Percentiles rank a stretch among this genome's conserved stretches.
These are phyloP conservation scores for Orthonyx spaldingii DNA, from an alignment of 2,113 vertebrate species.

Conservation along the genomic window DNA sequence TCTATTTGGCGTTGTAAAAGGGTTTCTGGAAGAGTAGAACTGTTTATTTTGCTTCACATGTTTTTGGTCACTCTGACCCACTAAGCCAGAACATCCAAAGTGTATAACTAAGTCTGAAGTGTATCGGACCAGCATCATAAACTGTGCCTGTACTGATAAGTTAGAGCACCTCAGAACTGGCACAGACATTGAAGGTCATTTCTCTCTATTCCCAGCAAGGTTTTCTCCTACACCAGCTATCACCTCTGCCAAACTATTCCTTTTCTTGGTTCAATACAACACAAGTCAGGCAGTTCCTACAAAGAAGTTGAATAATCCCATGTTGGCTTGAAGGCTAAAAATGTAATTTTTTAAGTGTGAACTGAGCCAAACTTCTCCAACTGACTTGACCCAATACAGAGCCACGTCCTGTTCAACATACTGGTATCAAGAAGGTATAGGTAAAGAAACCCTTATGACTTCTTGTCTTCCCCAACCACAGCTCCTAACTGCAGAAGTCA, in stretches of 20 bases:
- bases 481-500: not conserved
- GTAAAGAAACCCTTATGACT: not conserved
- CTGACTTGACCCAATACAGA: not conserved
- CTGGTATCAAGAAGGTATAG: not conserved
- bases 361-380: not conserved
- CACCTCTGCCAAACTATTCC: not conserved
- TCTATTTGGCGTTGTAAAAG: not conserved
- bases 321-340: not conserved
- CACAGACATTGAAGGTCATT: not conserved
- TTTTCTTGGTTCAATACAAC: not conserved
- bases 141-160: not conserved
- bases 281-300: not conserved
- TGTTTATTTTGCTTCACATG: not conserved
- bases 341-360: not conserved
- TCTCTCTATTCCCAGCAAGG: not conserved
- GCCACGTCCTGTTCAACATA: not conserved
- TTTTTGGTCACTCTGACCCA: not conserved
- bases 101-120: not conserved
- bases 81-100: not conserved
- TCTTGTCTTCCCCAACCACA: not conserved
- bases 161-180: not conserved
- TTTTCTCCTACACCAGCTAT: not conserved
- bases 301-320: not conserved
- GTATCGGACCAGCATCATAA: not conserved
- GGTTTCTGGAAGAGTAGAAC: fast-evolving